Conservation (phyloP, 2,888 invertebrate species). For the Fragum fragum region DNA sequence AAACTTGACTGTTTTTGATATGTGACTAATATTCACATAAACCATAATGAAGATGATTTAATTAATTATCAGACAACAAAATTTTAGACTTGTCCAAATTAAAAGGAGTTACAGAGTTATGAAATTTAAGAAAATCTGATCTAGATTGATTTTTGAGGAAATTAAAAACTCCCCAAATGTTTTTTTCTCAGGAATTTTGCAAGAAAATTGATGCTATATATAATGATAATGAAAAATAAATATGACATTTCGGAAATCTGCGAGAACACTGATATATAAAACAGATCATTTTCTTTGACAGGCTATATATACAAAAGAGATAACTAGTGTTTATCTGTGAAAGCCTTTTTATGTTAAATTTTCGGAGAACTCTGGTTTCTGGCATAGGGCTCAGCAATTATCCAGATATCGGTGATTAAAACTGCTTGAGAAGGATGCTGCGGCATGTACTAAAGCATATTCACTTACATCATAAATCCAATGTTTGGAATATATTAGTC, state of each 20-base stretch:
- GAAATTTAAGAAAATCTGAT: no score
- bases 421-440: conserved; percentile 10
- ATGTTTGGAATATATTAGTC: no score
- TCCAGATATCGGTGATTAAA: conserved; percentile 13
- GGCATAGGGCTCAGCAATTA: conserved; percentile 24
- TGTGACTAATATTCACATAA: no score
- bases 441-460: neutral
- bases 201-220: conserved; percentile 16
- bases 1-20: no score
- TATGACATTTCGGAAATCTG: conserved; percentile 29
- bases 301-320: conserved; percentile 33
- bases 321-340: conserved; percentile 29
- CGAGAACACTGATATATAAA: conserved; percentile 27
- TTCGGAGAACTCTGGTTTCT: conserved; percentile 27
- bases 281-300: conserved; percentile 29
- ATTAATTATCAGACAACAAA: no score
- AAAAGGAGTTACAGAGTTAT: no score
- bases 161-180: neutral
- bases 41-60: no score
- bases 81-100: no score
- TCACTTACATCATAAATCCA: no score
- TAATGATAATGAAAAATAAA: conserved; percentile 35
- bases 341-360: conserved; percentile 34
- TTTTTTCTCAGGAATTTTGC: conserved; percentile 16
- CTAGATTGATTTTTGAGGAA: neutral